A percentile compares a stretch with the other conserved stretches of the same genome.
Conservation (phyloP, 2,888 invertebrate species). For the Hartigia nigra region DNA sequence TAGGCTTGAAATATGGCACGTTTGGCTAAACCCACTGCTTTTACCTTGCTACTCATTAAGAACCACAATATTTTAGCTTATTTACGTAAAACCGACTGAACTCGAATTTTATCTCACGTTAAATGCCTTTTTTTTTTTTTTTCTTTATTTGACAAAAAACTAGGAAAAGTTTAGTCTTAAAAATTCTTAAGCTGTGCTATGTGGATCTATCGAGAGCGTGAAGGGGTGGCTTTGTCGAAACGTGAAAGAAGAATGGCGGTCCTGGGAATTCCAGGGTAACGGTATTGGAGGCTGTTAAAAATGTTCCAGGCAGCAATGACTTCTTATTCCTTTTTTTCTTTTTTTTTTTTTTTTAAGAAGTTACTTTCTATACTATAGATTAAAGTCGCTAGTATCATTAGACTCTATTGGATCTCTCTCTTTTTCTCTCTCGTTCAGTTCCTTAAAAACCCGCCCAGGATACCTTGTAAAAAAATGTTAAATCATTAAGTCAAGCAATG, state of each 20-base stretch:
- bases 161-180: background rate
- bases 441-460: too few relatives aligned
- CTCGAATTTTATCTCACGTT: background rate
- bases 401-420: background rate
- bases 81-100: background rate
- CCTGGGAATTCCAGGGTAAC: background rate
- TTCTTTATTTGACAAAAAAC: background rate
- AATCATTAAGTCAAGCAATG: background rate
- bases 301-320: background rate
- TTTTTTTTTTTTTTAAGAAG: background rate
- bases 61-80: background rate
- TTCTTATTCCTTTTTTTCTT: background rate
- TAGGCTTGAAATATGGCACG: conserved; percentile 26
- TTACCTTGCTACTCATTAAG: background rate
- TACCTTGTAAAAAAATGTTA: background rate
- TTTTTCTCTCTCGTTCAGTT: background rate
- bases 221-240: background rate
- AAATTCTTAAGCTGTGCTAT: background rate
- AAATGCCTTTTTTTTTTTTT: background rate
- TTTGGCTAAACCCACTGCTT: background rate
- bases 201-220: background rate
- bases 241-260: background rate
- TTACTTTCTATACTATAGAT: background rate
- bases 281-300: background rate
- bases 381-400: background rate